These are phyloP conservation scores for Mirza zaza DNA, from an alignment of 2,113 vertebrate species.

Conservation along the genomic window DNA sequence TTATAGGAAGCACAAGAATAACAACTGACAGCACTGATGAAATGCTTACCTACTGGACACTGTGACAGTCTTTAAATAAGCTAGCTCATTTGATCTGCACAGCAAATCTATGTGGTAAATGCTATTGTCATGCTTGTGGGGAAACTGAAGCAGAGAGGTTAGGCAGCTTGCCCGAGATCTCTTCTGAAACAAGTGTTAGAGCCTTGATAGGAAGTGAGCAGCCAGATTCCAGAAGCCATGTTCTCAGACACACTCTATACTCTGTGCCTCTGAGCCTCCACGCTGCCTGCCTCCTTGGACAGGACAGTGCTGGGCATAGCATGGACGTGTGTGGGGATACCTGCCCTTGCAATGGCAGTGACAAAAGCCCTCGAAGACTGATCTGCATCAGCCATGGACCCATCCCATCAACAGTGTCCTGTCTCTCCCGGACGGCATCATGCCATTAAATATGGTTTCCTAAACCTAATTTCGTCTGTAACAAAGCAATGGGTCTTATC, in stretches of 20 bases:
- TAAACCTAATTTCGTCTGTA: neutral
- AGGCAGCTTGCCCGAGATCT: neutral
- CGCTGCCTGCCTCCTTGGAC: neutral
- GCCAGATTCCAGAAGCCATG: neutral
- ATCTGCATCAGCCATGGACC: neutral
- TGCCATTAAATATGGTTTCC: neutral
- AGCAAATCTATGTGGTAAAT: neutral
- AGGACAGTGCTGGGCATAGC: neutral
- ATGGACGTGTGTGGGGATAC: neutral
- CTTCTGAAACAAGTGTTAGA: neutral
- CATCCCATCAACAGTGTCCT: neutral
- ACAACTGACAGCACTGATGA: neutral
- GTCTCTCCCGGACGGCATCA: neutral
- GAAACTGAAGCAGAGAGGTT: neutral
- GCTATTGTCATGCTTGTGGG: neutral
- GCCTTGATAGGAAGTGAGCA: neutral
- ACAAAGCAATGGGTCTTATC: neutral
- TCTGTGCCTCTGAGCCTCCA: neutral
- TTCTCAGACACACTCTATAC: neutral
- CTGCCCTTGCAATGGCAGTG: neutral
- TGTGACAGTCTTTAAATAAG: neutral
- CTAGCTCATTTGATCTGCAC: neutral
- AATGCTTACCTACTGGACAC: accelerated
- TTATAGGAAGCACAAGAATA: neutral
- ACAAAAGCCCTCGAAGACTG: neutral